Percentiles rank a stretch among this genome's conserved stretches.
Evolutionary conservation across 2,113 vertebrate genomes (phyloP).

Genomic region (Zootoca vivipara): DNA sequence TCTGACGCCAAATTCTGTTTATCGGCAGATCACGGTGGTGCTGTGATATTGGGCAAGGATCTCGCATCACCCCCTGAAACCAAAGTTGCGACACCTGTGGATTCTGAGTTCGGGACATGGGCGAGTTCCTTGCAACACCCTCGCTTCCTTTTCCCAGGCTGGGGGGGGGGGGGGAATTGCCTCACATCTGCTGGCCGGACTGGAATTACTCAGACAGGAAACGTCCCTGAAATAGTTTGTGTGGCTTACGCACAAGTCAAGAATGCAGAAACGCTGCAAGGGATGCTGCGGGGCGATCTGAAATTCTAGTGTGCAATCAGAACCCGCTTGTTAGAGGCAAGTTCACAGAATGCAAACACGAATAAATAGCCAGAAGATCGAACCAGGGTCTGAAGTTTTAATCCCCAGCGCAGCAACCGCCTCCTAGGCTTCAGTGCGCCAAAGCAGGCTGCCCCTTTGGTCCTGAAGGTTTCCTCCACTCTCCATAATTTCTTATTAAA

Average conservation of each 20-base stretch:
- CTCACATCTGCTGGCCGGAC: neutral
- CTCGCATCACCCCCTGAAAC: neutral
- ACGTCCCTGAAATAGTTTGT: neutral
- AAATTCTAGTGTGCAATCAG: neutral
- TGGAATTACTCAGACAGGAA: neutral
- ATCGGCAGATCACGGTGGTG: neutral
- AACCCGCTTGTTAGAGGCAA: too few relatives aligned
- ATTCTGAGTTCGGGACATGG: neutral
- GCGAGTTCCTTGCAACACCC: neutral
- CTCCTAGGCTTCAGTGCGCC: too few relatives aligned
- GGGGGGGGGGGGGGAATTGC: neutral
- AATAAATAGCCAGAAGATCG: neutral
- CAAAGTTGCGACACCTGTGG: neutral
- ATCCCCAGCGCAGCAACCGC: neutral
- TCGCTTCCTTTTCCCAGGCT: too few relatives aligned
- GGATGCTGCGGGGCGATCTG: too few relatives aligned
- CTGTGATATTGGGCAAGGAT: neutral
- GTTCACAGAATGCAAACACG: neutral
- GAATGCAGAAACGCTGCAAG: neutral
- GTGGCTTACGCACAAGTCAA: neutral
- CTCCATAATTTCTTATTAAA: too few relatives aligned
- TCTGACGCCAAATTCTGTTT: neutral
- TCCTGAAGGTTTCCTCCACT: too few relatives aligned
- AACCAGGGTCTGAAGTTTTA: neutral
- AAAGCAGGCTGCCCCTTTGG: too few relatives aligned